These are phyloP conservation scores for Xerus rutilus DNA, from an alignment of 2,797 vertebrate species.

Conservation along the genomic window DNA sequence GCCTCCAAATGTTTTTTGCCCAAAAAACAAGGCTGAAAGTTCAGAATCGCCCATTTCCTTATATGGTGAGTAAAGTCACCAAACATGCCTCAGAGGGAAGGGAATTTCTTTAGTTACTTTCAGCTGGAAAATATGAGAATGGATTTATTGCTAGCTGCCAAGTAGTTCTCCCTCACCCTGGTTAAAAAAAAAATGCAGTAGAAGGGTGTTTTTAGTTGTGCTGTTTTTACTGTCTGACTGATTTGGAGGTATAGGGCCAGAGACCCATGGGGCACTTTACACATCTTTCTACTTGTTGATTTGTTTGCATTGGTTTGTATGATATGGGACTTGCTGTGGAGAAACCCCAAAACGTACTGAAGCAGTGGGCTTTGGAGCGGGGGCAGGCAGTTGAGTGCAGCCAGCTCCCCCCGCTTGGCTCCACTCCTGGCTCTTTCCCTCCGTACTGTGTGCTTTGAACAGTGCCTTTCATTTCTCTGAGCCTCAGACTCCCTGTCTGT, in stretches of 20 bases:
- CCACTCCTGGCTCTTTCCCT: neutral
- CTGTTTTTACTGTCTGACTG: neutral
- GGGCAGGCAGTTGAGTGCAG: accelerated
- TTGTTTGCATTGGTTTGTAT: neutral
- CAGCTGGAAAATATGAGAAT: slow-evolving; percentile 88
- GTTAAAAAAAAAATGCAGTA: slow-evolving; percentile 72
- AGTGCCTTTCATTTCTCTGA: neutral
- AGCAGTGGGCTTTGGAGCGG: neutral
- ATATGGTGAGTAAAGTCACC: slow-evolving; percentile 85
- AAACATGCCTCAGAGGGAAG: slow-evolving; percentile 83
- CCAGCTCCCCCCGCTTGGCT: neutral
- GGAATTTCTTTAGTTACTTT: slow-evolving; percentile 85
- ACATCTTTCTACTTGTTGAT: neutral
- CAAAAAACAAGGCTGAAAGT: neutral
- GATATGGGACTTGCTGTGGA: neutral
- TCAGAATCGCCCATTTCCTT: slow-evolving; percentile 85
- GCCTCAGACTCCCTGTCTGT: neutral
- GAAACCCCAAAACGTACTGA: neutral
- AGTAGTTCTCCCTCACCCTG: slow-evolving; percentile 79
- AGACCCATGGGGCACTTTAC: neutral
- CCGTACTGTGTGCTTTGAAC: neutral
- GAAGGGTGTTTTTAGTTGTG: slow-evolving; percentile 47
- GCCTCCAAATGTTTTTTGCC: neutral
- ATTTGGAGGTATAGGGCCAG: neutral
- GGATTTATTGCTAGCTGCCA: slow-evolving; percentile 83